Percentiles rank a stretch among this genome's conserved stretches.
Conservation (phyloP, 2,797 vertebrate species). For the Margarornis squamiger region DNA sequence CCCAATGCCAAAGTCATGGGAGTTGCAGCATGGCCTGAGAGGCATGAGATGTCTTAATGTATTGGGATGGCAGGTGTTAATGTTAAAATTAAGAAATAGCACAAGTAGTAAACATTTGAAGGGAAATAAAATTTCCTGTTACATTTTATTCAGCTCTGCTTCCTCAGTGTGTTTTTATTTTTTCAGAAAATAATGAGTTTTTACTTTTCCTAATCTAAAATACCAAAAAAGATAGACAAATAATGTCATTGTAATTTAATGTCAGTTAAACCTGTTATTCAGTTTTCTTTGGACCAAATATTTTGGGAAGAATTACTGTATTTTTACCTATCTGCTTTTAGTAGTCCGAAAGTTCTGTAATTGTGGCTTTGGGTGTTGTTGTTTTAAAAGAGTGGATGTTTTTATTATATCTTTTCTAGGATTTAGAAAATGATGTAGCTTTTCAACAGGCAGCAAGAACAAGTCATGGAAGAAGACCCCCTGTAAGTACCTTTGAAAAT, state of each 20-base stretch:
- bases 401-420: conserved; percentile 75
- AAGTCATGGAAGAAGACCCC: conserved; percentile 92
- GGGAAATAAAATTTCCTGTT: not conserved
- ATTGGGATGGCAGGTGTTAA: not conserved
- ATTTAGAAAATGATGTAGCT: conserved; percentile 90
- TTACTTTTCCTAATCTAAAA: not conserved
- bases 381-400: not conserved
- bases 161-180: not conserved
- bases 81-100: not conserved
- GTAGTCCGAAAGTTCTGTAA: not conserved
- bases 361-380: not conserved
- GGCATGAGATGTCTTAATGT: not conserved
- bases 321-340: not conserved
- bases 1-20: not conserved
- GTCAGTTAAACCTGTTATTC: not conserved
- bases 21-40: not conserved
- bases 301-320: not conserved
- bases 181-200: not conserved
- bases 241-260: not conserved
- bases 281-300: not conserved
- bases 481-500: conserved; percentile 79
- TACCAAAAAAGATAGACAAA: not conserved
- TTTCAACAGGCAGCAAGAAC: conserved; percentile 94
- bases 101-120: not conserved
- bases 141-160: not conserved